Percentiles rank a stretch among this genome's conserved stretches.
phyloP scores from a whole-genome alignment of 1,140 invertebrate genomes.

The Mercenaria mercenaria region DNA sequence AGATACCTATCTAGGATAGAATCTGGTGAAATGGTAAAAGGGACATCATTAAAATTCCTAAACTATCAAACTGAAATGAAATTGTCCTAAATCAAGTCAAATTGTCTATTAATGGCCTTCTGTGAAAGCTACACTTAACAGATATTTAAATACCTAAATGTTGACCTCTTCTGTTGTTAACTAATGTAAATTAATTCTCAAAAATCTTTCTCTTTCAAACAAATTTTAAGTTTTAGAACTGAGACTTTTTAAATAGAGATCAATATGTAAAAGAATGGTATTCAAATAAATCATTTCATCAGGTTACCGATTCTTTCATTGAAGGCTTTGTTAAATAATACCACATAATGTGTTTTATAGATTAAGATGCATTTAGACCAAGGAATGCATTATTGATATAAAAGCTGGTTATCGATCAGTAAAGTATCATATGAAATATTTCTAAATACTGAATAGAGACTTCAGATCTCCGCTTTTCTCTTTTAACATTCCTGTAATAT shows the following conservation, averaged over 20 bases:
- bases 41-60: slow-evolving; percentile 47
- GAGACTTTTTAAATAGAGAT: background rate
- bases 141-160: background rate
- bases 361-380: background rate
- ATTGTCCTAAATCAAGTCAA: slow-evolving; percentile 44
- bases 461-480: background rate
- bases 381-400: background rate
- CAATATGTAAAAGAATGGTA: background rate
- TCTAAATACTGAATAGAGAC: background rate
- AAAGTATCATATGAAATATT: slow-evolving; percentile 13
- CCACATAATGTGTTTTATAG: slow-evolving; percentile 21
- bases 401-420: background rate
- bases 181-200: background rate
- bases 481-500: background rate
- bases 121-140: background rate
- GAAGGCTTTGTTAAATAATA: background rate
- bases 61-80: slow-evolving; percentile 11
- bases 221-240: background rate
- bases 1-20: background rate
- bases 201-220: background rate
- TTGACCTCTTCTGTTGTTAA: background rate
- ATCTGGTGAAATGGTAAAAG: background rate
- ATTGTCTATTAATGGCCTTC: slow-evolving; percentile 10
- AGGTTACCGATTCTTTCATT: slow-evolving; percentile 1
- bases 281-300: slow-evolving; percentile 34